Evolutionary conservation across 2,113 vertebrate genomes (phyloP).

Genomic region (Thamnophis sirtalis): DNA sequence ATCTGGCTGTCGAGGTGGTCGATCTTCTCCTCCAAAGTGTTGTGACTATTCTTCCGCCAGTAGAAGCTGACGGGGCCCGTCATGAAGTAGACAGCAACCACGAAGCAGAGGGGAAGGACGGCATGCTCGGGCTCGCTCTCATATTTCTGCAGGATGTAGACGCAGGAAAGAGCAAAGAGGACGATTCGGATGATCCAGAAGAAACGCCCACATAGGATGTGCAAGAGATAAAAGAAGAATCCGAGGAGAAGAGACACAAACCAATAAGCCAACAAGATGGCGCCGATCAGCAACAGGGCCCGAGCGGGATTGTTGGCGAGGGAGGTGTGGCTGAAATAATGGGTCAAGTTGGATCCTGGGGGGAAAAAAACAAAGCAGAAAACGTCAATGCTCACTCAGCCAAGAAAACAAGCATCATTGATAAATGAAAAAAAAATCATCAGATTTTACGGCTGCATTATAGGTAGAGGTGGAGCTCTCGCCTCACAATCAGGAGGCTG

Average conservation of each 20-base stretch:
- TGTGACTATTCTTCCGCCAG: conserved; percentile 79
- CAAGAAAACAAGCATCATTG: background rate
- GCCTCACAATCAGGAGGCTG: too few species aligned
- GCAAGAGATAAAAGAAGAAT: conserved; percentile 86
- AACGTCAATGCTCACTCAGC: background rate
- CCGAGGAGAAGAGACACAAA: conserved; percentile 88
- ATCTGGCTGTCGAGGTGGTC: conserved; percentile 93
- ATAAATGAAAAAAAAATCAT: background rate
- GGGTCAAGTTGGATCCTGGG: conserved; percentile 86
- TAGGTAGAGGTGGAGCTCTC: too few species aligned
- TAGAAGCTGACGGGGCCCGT: conserved; percentile 88
- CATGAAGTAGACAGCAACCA: conserved; percentile 94
- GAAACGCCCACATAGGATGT: conserved; percentile 85
- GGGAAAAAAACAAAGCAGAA: conserved; percentile 20
- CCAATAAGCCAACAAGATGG: conserved; percentile 83
- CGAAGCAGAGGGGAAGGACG: conserved; percentile 86
- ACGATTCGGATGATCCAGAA: conserved; percentile 87
- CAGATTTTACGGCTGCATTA: background rate
- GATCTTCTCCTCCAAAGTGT: conserved; percentile 90
- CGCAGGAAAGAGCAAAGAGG: conserved; percentile 88
- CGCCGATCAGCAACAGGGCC: conserved; percentile 81
- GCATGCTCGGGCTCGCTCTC: conserved; percentile 89
- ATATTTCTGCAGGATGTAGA: conserved; percentile 95
- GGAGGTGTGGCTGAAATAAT: conserved; percentile 86
- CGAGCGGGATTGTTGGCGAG: conserved; percentile 77